Base-by-base conservation (phyloP, 2,888 invertebrate genomes). In the Diaprepes abbreviatus region DNA sequence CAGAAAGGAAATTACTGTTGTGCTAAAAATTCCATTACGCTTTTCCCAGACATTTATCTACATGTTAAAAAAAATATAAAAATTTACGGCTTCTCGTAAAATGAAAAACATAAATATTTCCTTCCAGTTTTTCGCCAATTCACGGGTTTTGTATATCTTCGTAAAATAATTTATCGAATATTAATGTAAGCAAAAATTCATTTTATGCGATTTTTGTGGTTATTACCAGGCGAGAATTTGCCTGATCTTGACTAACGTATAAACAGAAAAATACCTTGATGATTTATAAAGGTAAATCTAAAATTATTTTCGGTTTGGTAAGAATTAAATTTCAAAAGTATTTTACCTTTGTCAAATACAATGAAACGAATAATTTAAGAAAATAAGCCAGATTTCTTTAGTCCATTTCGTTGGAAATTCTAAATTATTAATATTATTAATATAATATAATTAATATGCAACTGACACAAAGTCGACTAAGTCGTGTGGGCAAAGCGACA, bases 181-280 rank as follows among this genome's bases (percentile, higher is more conserved):
- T 33, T 33, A 36, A 48, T 28, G 48, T 48, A 48, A 48, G 28
- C 48, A 48, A 6, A 21, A 48, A 48, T 48, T 48, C 48, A 14
- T 48, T 48, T 48, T 28, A 48, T 48, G 48, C 24, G 48, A 48
- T 48, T 48, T 48, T 48, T 48, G 48, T 28, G 48, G 48, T 48
- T 48, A 48, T 48, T 48, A 12, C 28, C 12, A 24, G 28, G 48
- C 24, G 24, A 48, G 9, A 28, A 48, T 28, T 14, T 6, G 48
- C 48, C n/a, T 28, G 48, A 24, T 48, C 28, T 28, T 48, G 24
- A 28, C 6, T 28, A 28, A 28, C 6, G 24, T 28, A 28, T 48
- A 48, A 48, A 48, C 48, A 48, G 48, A 28, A 28, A 48, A 48
- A 48, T 48, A 48, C 48, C 48, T 48, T 48, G 14, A 48, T 28